A percentile compares a stretch with the other conserved stretches of the same genome.
phyloP scores from a whole-genome alignment of 2,797 vertebrate species.

The Aphelocoma californica region DNA sequence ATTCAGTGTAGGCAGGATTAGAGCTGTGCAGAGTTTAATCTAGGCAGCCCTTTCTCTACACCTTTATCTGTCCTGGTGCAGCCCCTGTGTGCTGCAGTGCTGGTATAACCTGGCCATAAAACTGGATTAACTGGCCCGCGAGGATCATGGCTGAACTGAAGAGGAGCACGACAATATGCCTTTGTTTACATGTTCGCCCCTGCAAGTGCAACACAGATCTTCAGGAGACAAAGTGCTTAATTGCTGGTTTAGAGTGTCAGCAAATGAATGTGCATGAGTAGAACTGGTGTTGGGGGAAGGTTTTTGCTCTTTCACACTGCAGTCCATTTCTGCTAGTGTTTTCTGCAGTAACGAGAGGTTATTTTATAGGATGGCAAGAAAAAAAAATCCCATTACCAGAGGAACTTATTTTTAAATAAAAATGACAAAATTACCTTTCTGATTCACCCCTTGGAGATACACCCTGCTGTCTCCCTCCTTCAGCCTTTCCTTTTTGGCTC shows the following conservation, averaged over 20 bases:
- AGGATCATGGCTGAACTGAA: constrained; percentile 48
- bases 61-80: constrained; percentile 58
- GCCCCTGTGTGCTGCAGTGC: constrained; percentile 38
- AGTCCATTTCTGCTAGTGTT: not conserved
- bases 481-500: not conserved
- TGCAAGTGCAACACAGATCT: not conserved
- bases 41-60: constrained; percentile 51
- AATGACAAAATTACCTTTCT: constrained; percentile 23
- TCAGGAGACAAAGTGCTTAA: not conserved
- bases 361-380: not conserved
- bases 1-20: constrained; percentile 45
- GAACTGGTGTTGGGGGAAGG: not conserved
- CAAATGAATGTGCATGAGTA: not conserved
- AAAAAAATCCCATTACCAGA: constrained; percentile 3
- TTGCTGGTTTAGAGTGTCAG: not conserved
- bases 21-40: constrained; percentile 54
- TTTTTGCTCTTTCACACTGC: not conserved
- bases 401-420: constrained; percentile 45
- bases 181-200: constrained; percentile 40
- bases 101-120: constrained; percentile 67
- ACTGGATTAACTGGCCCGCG: constrained; percentile 58
- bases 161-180: constrained; percentile 18
- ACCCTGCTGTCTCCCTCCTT: not conserved
- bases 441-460: constrained; percentile 12
- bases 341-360: not conserved